Percentiles rank a stretch among this genome's conserved stretches.
phyloP scores from a whole-genome alignment of 2,113 vertebrate species.

The Anolis sagrei region DNA sequence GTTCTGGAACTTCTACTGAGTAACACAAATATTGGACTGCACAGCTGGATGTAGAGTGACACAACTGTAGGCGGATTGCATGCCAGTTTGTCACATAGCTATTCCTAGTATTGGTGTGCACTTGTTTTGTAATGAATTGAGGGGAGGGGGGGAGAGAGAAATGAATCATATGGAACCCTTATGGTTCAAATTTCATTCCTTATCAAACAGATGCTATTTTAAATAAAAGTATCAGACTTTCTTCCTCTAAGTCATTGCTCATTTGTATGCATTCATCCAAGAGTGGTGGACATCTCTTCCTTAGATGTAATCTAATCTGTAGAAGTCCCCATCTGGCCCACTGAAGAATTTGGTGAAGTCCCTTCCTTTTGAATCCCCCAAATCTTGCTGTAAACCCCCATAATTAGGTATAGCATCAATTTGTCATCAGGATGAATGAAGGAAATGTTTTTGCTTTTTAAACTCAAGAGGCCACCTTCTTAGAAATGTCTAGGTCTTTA shows the following conservation, averaged over 20 bases:
- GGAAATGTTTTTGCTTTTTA: too few species aligned
- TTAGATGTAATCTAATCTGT: too few species aligned
- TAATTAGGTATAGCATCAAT: too few species aligned
- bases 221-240: not conserved
- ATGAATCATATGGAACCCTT: not conserved
- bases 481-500: too few species aligned
- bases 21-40: constrained; percentile 14
- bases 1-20: not conserved
- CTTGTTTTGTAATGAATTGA: not conserved
- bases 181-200: not conserved
- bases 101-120: not conserved
- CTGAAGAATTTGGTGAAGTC: not conserved
- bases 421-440: too few species aligned
- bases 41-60: constrained; percentile 24
- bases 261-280: not conserved
- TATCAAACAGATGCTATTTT: not conserved
- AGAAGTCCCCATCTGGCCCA: not conserved
- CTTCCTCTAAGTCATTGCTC: not conserved
- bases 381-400: too few species aligned
- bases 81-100: constrained; percentile 24
- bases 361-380: not conserved
- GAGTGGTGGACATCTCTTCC: too few species aligned
- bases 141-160: not conserved
- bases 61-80: constrained; percentile 13
- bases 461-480: too few species aligned